phyloP scores from a whole-genome alignment of 1,140 invertebrate genomes.

The silkworm (Bombyx mori) region DNA sequence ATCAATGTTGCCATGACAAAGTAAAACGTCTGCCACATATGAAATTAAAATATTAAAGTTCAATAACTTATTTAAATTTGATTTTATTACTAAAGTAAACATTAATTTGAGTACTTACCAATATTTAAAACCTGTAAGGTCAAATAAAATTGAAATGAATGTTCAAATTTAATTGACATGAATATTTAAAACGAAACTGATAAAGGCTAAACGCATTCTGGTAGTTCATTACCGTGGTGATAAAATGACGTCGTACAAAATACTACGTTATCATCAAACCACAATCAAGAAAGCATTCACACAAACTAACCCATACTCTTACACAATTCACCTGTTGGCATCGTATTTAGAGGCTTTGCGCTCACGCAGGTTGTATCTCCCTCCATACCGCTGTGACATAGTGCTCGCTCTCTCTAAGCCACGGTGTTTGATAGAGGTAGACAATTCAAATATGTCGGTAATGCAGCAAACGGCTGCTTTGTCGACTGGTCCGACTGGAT shows the following conservation, averaged over 20 bases:
- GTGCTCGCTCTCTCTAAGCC: constrained; percentile 24
- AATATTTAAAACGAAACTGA: constrained; percentile 20
- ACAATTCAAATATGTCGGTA: constrained; percentile 40
- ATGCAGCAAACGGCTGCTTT: constrained; percentile 47
- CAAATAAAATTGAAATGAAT: too few relatives aligned
- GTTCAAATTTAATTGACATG: constrained; percentile 8
- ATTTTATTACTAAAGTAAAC: too few relatives aligned
- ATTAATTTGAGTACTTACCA: too few relatives aligned
- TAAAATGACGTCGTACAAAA: constrained; percentile 45
- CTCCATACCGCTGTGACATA: constrained; percentile 26
- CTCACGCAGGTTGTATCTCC: constrained; percentile 57
- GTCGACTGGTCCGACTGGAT: constrained; percentile 56
- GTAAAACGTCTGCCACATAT: too few relatives aligned
- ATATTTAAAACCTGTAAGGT: too few relatives aligned
- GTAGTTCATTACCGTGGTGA: constrained; percentile 36
- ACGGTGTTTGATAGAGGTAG: constrained; percentile 25
- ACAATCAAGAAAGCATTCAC: constrained; percentile 54
- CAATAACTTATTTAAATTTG: too few relatives aligned
- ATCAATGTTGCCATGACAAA: too few relatives aligned
- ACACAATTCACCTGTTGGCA: constrained; percentile 60
- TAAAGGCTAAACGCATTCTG: constrained; percentile 28
- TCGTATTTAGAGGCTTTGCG: constrained; percentile 55
- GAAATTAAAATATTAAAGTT: too few relatives aligned
- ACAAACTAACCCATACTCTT: constrained; percentile 44
- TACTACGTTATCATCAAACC: constrained; percentile 57